Evolutionary conservation across 2,797 vertebrate species (phyloP).

Genomic region (Bothrops alternatus): DNA sequence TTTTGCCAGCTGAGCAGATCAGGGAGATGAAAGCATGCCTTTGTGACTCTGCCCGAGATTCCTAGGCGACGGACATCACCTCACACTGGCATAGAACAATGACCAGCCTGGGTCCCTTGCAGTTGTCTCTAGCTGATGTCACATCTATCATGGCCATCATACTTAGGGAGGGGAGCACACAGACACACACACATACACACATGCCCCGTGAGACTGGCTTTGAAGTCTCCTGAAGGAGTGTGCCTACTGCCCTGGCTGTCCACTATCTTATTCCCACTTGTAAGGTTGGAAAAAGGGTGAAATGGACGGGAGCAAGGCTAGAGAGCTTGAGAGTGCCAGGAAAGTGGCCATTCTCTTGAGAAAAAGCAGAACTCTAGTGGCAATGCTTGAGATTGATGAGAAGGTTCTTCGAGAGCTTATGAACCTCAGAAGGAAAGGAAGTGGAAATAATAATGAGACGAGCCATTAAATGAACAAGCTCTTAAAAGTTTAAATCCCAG

Average conservation of each 20-base stretch:
- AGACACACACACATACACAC: background rate
- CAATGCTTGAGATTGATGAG: background rate
- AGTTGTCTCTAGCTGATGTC: slow-evolving; percentile 69
- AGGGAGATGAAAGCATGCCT: slow-evolving; percentile 91
- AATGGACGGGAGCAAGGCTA: background rate
- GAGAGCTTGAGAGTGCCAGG: rapidly evolving
- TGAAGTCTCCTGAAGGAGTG: slow-evolving; percentile 65
- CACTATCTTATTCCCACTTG: background rate
- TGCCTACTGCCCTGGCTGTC: slow-evolving; percentile 43
- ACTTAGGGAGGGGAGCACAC: slow-evolving; percentile 48
- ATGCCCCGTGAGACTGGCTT: slow-evolving; percentile 52
- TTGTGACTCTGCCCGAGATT: slow-evolving; percentile 75
- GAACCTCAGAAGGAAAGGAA: background rate
- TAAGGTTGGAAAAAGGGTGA: background rate
- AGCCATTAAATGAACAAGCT: background rate
- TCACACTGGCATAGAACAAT: slow-evolving; percentile 82
- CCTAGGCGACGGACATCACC: slow-evolving; percentile 88
- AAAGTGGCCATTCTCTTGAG: rapidly evolving
- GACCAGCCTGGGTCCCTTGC: slow-evolving; percentile 64
- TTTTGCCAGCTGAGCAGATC: slow-evolving; percentile 65
- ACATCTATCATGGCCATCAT: slow-evolving; percentile 66
- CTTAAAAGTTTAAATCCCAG: background rate
- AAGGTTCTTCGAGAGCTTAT: background rate
- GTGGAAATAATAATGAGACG: background rate
- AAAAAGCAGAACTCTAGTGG: background rate